A percentile compares a stretch with the other conserved stretches of the same genome.
Conservation (phyloP, 1,140 invertebrate genomes). For the Neodiprion fabricii region DNA sequence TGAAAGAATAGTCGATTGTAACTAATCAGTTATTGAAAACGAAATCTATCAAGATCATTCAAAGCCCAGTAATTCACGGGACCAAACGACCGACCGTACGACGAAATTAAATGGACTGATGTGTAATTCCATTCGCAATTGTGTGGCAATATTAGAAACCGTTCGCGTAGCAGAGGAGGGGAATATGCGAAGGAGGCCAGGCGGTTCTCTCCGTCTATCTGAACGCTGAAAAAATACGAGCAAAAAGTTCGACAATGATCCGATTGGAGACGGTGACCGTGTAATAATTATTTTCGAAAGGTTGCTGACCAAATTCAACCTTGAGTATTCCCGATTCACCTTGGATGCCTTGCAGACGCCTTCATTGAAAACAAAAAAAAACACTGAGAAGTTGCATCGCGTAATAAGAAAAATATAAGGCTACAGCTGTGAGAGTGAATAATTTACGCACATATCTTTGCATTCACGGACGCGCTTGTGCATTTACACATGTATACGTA, state of each 20-base stretch:
- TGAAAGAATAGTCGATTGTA: no score
- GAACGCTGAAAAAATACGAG: constrained; percentile 18
- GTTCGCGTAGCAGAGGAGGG: background rate
- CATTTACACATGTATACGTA: background rate
- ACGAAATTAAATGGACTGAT: background rate
- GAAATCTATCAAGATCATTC: background rate
- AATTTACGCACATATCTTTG: background rate
- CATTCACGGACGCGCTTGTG: background rate
- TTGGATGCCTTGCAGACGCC: constrained; percentile 11
- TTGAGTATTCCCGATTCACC: constrained; percentile 33
- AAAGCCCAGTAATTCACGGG: background rate
- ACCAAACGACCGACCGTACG: background rate
- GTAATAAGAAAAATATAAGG: background rate
- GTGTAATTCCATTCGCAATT: background rate
- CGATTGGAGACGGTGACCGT: constrained; percentile 11
- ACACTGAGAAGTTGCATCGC: no score
- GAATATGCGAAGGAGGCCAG: background rate
- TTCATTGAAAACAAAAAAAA: constrained; percentile 11
- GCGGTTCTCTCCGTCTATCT: constrained; percentile 10
- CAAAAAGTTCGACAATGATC: constrained; percentile 11
- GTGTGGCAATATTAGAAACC: constrained; percentile 18
- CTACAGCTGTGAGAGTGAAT: constrained; percentile 31
- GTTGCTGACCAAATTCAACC: constrained; percentile 33
- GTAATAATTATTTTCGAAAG: constrained; percentile 24
- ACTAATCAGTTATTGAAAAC: background rate